Evolutionary conservation across 2,797 vertebrate species (phyloP).

Genomic region (Protosalanx chinensis): DNA sequence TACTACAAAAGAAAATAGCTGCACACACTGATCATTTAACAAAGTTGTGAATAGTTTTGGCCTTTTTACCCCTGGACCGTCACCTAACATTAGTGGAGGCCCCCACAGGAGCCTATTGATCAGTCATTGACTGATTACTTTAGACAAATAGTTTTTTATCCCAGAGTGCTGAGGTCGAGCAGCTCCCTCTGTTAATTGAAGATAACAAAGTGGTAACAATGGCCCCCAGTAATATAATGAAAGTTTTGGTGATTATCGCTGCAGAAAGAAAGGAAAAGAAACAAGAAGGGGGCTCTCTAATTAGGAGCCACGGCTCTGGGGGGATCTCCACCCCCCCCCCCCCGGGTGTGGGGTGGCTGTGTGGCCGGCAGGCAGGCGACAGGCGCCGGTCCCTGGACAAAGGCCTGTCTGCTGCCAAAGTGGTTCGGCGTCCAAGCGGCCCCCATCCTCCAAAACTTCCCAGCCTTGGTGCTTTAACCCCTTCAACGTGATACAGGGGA

Average conservation of each 20-base stretch:
- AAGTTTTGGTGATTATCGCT: constrained; percentile 70
- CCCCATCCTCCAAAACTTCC: constrained; percentile 55
- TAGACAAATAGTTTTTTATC: constrained; percentile 72
- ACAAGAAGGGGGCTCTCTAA: constrained; percentile 66
- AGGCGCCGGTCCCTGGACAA: constrained; percentile 78
- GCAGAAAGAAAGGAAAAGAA: constrained; percentile 71
- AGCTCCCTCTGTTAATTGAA: constrained; percentile 75
- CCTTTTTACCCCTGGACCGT: constrained; percentile 66
- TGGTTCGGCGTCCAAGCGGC: constrained; percentile 65
- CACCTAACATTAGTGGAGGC: constrained; percentile 57
- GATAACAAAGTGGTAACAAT: constrained; percentile 76
- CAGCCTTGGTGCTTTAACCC: constrained; percentile 66
- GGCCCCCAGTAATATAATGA: constrained; percentile 66
- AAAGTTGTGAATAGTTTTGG: constrained; percentile 69
- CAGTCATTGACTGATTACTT: constrained; percentile 73
- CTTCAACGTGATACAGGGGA: constrained; percentile 52
- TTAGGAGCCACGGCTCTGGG: constrained; percentile 63
- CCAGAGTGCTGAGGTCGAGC: constrained; percentile 65
- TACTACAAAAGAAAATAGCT: constrained; percentile 32
- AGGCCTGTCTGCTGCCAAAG: constrained; percentile 75
- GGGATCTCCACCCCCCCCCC: constrained; percentile 29
- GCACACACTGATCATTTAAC: constrained; percentile 48
- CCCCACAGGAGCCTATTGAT: constrained; percentile 73
- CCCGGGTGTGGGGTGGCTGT: constrained; percentile 67
- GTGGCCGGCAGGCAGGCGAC: constrained; percentile 74